Evolutionary conservation across 1,140 invertebrate genomes (phyloP).

Genomic region (Tribolium castaneum): DNA sequence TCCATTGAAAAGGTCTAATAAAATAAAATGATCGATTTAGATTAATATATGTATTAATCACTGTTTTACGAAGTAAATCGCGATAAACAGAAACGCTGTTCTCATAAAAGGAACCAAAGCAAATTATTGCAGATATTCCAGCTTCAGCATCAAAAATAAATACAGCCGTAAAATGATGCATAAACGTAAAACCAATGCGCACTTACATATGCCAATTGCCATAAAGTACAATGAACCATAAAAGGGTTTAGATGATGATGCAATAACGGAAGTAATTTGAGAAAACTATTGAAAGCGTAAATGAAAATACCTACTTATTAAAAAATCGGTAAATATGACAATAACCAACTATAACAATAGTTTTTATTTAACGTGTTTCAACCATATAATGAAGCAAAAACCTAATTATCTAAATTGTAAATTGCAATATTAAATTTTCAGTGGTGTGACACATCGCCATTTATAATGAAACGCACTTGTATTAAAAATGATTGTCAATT

Average conservation of each 20-base stretch:
- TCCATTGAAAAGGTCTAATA: background rate
- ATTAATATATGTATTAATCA: background rate
- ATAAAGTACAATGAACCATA: background rate
- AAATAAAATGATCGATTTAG: conserved; percentile 1
- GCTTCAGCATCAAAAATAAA: background rate
- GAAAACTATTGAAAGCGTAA: background rate
- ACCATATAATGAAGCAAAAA: no score
- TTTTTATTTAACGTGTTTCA: no score
- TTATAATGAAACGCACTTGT: background rate
- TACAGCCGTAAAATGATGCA: background rate
- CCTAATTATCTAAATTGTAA: no score
- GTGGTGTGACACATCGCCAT: no score
- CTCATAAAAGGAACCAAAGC: background rate
- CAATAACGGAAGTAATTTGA: background rate
- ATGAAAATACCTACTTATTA: no score
- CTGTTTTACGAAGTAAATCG: conserved; percentile 1
- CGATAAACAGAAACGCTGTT: background rate
- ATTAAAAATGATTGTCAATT: background rate
- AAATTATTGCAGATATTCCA: background rate
- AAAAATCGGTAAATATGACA: no score
- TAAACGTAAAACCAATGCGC: background rate
- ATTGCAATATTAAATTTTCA: no score
- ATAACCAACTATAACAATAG: no score
- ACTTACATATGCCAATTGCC: background rate
- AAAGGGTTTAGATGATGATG: background rate